Conservation (phyloP, 37 sponge, comb jelly and placozoan genomes). For the Ianthella basta region DNA sequence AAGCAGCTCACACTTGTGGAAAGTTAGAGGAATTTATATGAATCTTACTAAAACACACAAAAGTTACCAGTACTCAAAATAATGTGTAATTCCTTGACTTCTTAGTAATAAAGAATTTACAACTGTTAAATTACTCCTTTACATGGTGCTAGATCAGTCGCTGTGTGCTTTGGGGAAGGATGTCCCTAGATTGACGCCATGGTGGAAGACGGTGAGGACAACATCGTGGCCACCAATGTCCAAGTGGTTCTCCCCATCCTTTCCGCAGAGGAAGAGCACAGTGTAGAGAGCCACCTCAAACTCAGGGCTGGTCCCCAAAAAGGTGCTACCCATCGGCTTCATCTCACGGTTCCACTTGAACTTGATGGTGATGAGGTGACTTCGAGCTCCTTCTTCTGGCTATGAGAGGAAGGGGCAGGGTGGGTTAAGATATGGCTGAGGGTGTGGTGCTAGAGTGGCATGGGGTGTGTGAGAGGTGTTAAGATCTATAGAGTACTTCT, state of each 20-base stretch:
- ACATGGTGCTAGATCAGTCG: background rate
- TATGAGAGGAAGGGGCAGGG: constrained; percentile 30
- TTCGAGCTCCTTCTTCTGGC: constrained; percentile 51
- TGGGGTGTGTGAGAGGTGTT: background rate
- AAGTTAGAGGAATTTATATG: background rate
- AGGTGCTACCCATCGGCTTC: constrained; percentile 82
- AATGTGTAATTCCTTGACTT: no score
- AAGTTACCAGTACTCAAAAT: background rate
- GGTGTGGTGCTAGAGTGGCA: background rate
- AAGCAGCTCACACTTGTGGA: no score
- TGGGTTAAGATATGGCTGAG: background rate
- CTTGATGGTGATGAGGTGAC: constrained; percentile 66
- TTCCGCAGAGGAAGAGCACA: constrained; percentile 71
- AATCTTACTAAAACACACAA: background rate
- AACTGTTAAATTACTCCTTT: background rate
- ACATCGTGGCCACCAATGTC: constrained; percentile 65
- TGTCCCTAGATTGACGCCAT: constrained; percentile 75
- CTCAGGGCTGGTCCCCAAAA: constrained; percentile 92
- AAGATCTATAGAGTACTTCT: background rate
- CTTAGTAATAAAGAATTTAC: no score
- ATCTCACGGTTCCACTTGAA: constrained; percentile 82
- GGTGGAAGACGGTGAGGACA: constrained; percentile 63
- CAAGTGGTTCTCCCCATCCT: constrained; percentile 50
- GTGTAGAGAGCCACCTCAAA: constrained; percentile 96
- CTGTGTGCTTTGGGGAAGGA: constrained; percentile 57